phyloP scores from a whole-genome alignment of 2,113 vertebrate genomes.

The Prunella himalayana region DNA sequence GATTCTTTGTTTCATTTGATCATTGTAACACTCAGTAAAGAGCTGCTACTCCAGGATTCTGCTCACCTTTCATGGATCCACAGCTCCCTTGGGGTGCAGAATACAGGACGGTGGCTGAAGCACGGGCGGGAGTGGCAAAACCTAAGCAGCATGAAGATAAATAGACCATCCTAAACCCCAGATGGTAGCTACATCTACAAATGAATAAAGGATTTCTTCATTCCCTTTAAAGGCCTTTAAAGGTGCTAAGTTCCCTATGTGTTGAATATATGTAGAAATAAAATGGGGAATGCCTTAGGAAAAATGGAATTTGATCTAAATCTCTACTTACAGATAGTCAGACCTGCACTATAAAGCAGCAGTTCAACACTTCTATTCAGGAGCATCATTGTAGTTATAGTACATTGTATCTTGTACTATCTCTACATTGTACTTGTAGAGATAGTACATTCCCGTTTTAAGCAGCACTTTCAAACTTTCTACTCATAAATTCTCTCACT shows the following conservation, averaged over 20 bases:
- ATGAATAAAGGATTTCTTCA: fast-evolving
- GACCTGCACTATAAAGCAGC: fast-evolving
- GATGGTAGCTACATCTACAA: fast-evolving
- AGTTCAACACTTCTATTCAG: too few relatives aligned
- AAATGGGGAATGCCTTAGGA: not conserved
- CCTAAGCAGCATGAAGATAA: fast-evolving
- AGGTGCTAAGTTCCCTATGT: fast-evolving
- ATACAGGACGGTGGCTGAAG: fast-evolving
- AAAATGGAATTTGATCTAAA: fast-evolving
- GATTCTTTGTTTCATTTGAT: fast-evolving
- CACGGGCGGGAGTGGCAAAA: fast-evolving
- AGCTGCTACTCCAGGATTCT: fast-evolving
- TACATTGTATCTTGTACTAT: too few relatives aligned
- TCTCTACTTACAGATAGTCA: too few relatives aligned
- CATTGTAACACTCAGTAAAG: fast-evolving
- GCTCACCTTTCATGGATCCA: fast-evolving
- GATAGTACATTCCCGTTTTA: fast-evolving
- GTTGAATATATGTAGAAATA: not conserved
- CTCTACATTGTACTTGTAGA: too few relatives aligned
- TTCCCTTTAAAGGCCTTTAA: fast-evolving
- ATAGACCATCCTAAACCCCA: fast-evolving
- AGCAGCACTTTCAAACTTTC: fast-evolving
- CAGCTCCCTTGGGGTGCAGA: fast-evolving
- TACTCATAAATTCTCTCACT: fast-evolving
- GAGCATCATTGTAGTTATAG: fast-evolving